Base-by-base conservation (phyloP, 2,888 invertebrate species). In the Diloba caeruleocephala region DNA sequence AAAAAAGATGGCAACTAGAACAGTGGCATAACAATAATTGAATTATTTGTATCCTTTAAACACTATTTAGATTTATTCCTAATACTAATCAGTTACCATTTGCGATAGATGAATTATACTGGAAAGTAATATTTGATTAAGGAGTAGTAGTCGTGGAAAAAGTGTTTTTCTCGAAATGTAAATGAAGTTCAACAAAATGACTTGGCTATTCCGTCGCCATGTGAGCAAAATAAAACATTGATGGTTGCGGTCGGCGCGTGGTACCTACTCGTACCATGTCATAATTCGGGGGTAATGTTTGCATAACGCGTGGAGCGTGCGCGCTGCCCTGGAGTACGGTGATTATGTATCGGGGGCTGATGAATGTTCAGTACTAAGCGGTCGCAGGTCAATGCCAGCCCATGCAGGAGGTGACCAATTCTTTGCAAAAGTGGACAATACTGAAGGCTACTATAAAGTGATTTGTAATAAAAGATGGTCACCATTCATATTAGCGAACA, bases 291-390 rank as follows among this genome's bases (percentile, higher is more conserved):
- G 31, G 10, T 29, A 23, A 49, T 36, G 43, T 57, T 53, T 41
- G 49, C 45, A 50, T 53, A 49, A 50, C 31, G 19, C 10, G 21
- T 17, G 5, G 36, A 15, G 15, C 29, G 8, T 8, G 19, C 25
- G 4, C 28, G 4, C 3, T 7, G 1, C 28, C 15, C 31, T 8
- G 23, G n/a, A n/a, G 13, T 8, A 6, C n/a, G 19, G 23, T 13
- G 7, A 38, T 34, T 44, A 48, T 57, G 64, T 51, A 46, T 9
- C 14, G 34, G 29, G 45, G 44, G 17, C 56, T 14, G 23, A 38
- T 41, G 32, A 48, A 42, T 36, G 44, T 33, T 45, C 23, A 28
- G 17, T 26, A 4, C 14, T 6, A 14, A 17, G 13, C 1, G 3
- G 21, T 7, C 10, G 25, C 12, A 9, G 59, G 41, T 42, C 50